A percentile compares a stretch with the other conserved stretches of the same genome.
Evolutionary conservation across 2,113 vertebrate species (phyloP).

Genomic region (Elephas maximus): DNA sequence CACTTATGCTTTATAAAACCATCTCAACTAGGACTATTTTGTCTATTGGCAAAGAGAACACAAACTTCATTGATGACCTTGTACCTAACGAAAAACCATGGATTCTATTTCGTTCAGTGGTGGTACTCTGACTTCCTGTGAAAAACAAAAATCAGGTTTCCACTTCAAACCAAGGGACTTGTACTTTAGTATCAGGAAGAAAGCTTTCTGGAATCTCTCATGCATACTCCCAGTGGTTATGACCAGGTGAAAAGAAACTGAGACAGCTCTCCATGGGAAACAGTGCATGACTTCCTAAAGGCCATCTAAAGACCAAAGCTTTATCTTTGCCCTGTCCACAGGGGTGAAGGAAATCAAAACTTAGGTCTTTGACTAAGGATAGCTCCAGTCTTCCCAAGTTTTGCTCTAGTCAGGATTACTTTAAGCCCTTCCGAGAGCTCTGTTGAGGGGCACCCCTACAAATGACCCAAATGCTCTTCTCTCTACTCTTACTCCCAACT

Average conservation of each 20-base stretch:
- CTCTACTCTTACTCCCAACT: neutral
- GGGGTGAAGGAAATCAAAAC: neutral
- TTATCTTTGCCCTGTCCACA: neutral
- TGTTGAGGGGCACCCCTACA: neutral
- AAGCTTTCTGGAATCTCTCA: neutral
- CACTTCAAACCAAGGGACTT: neutral
- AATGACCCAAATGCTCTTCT: neutral
- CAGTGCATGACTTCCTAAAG: neutral
- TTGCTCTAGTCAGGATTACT: neutral
- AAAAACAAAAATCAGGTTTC: neutral
- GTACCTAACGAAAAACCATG: neutral
- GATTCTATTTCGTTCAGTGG: neutral
- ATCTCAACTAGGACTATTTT: conserved; percentile 30
- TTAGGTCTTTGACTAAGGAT: neutral
- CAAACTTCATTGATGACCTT: neutral
- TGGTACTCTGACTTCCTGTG: neutral
- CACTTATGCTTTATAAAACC: conserved; percentile 71
- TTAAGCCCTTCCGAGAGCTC: neutral
- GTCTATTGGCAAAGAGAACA: conserved; percentile 48
- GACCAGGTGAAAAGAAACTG: neutral
- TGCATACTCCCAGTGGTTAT: too few species aligned
- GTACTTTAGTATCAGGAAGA: neutral
- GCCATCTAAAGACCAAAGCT: neutral
- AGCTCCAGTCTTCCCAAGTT: neutral
- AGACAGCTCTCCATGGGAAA: neutral